Evolutionary conservation across 92 coral and sea anemone species (phyloP).

Genomic region (Bergia sp.): DNA sequence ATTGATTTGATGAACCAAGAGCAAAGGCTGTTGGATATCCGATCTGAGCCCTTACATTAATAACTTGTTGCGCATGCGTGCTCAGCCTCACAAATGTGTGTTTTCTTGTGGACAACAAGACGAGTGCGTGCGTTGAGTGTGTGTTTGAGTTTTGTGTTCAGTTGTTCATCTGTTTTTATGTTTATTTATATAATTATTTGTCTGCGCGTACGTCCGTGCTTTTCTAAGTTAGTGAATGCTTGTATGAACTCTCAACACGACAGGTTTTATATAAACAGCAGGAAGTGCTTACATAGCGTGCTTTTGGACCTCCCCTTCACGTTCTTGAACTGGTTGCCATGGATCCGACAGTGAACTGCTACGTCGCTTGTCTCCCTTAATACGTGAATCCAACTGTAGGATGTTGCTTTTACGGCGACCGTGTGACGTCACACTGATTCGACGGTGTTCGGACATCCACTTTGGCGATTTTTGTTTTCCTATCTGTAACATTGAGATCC

Average conservation of each 20-base stretch:
- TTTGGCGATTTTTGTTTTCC: constrained; percentile 24
- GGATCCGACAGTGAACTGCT: constrained; percentile 15
- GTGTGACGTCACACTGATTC: constrained; percentile 36
- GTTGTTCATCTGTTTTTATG: too few species aligned
- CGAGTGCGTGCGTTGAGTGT: too few species aligned
- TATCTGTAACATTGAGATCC: neutral
- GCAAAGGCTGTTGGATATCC: too few species aligned
- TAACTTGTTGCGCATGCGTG: too few species aligned
- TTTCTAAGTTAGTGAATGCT: too few species aligned
- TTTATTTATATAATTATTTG: too few species aligned
- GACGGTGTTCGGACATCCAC: constrained; percentile 29
- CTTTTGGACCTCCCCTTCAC: neutral
- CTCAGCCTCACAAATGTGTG: too few species aligned
- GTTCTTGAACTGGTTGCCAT: constrained; percentile 32
- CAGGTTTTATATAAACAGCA: neutral
- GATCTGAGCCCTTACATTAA: too few species aligned
- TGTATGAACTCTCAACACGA: neutral
- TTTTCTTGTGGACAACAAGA: too few species aligned
- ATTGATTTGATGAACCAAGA: too few species aligned
- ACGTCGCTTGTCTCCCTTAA: constrained; percentile 26
- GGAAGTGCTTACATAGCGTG: neutral
- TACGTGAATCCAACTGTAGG: neutral
- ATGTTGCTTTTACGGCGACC: constrained; percentile 41
- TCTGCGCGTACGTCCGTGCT: neutral
- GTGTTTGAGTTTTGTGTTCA: too few species aligned